Percentiles rank a stretch among this genome's conserved stretches.
phyloP scores from a whole-genome alignment of 2,113 vertebrate genomes.

The Meleagris gallopavo region DNA sequence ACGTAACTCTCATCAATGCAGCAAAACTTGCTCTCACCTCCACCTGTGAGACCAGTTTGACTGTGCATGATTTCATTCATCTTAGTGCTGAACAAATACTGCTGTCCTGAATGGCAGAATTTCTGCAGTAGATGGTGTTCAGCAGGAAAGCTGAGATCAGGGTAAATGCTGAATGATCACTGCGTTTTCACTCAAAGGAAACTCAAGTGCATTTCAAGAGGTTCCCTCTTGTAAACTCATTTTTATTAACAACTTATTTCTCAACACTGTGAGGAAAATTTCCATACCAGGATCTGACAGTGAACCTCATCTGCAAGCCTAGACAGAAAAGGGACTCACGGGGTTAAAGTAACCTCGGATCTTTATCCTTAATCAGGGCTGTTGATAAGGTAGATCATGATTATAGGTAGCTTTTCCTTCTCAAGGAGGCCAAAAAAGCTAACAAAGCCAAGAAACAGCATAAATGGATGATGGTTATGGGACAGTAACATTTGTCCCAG shows the following conservation, averaged over 20 bases:
- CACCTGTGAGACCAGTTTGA: constrained; percentile 40
- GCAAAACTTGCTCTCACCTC: constrained; percentile 51
- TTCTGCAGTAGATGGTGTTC: constrained; percentile 55
- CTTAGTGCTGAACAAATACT: constrained; percentile 44
- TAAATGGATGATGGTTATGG: background rate
- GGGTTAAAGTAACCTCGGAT: background rate
- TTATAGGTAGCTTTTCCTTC: background rate
- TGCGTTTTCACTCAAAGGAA: constrained; percentile 8
- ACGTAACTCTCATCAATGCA: background rate
- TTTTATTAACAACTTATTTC: background rate
- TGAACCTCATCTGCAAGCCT: background rate
- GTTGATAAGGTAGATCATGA: background rate
- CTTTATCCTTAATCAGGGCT: background rate
- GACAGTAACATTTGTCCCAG: background rate
- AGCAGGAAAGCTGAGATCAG: constrained; percentile 12
- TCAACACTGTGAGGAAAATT: background rate
- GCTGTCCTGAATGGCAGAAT: constrained; percentile 6
- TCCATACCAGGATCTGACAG: background rate
- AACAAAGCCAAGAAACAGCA: background rate
- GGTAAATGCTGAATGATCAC: constrained; percentile 2
- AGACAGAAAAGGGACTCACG: background rate
- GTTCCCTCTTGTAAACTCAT: background rate
- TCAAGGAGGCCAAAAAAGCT: background rate
- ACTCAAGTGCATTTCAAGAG: background rate
- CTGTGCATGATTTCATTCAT: constrained; percentile 21